These are phyloP conservation scores for Microvelia longipes DNA, from an alignment of 1,140 invertebrate genomes.

Conservation along the genomic window DNA sequence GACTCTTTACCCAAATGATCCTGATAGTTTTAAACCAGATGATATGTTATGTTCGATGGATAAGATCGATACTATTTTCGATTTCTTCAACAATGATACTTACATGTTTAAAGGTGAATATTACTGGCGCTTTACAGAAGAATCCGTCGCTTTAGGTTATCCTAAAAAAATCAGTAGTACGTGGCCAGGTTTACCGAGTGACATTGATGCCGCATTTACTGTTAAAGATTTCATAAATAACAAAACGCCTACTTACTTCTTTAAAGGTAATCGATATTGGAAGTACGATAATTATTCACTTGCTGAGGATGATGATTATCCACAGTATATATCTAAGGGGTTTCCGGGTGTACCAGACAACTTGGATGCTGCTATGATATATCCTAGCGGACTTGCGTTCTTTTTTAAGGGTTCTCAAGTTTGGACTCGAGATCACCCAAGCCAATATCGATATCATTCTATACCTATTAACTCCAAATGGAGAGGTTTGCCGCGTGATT, in stretches of 20 bases:
- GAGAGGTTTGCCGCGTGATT: conserved; percentile 70
- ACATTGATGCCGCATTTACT: conserved; percentile 78
- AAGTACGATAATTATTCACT: conserved; percentile 66
- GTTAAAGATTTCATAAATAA: conserved; percentile 85
- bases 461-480: too few relatives aligned
- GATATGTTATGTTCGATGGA: conserved; percentile 58
- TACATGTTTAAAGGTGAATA: conserved; percentile 71
- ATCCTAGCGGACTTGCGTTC: conserved; percentile 90
- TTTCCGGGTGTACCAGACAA: conserved; percentile 86
- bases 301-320: conserved; percentile 75
- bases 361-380: conserved; percentile 80
- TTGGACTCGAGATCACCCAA: conserved; percentile 89
- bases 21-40: too few relatives aligned
- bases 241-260: conserved; percentile 74
- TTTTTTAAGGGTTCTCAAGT: conserved; percentile 87
- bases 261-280: conserved; percentile 87
- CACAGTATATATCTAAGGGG: conserved; percentile 73
- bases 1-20: background rate
- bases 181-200: conserved; percentile 65
- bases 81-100: conserved; percentile 60
- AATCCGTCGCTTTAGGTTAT: conserved; percentile 63
- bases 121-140: conserved; percentile 66
- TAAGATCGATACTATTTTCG: conserved; percentile 71
- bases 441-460: too few relatives aligned
- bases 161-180: conserved; percentile 58